phyloP scores from a whole-genome alignment of 2,113 vertebrate genomes.

The Cacatua alba region DNA sequence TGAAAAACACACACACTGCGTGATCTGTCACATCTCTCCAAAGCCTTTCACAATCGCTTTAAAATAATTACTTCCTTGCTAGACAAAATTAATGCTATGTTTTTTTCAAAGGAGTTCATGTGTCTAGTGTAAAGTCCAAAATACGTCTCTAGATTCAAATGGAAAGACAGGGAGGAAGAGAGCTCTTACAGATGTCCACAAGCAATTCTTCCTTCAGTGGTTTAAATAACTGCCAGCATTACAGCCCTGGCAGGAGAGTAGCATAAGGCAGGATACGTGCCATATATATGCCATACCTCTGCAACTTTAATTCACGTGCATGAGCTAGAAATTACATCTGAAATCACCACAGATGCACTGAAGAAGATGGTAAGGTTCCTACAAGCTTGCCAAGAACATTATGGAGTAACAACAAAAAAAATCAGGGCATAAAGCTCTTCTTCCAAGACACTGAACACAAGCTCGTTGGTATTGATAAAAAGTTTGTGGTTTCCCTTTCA shows the following conservation, averaged over 20 bases:
- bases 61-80: background rate
- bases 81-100: background rate
- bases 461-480: constrained; percentile 37
- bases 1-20: background rate
- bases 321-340: background rate
- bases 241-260: background rate
- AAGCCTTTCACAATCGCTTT: background rate
- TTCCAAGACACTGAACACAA: background rate
- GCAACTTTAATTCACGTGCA: background rate
- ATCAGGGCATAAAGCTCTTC: constrained; percentile 5
- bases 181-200: background rate
- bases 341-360: background rate
- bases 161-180: background rate
- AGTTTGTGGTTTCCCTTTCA: constrained; percentile 51
- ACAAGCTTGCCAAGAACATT: background rate
- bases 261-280: background rate
- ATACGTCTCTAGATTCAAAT: background rate
- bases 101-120: background rate
- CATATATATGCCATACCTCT: background rate
- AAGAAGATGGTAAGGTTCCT: background rate
- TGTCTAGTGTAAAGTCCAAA: background rate
- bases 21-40: background rate
- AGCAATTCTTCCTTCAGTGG: background rate
- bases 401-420: background rate
- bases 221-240: background rate